A percentile compares a stretch with the other conserved stretches of the same genome.
Conservation (phyloP, 2,113 vertebrate species). For the Aix galericulata region DNA sequence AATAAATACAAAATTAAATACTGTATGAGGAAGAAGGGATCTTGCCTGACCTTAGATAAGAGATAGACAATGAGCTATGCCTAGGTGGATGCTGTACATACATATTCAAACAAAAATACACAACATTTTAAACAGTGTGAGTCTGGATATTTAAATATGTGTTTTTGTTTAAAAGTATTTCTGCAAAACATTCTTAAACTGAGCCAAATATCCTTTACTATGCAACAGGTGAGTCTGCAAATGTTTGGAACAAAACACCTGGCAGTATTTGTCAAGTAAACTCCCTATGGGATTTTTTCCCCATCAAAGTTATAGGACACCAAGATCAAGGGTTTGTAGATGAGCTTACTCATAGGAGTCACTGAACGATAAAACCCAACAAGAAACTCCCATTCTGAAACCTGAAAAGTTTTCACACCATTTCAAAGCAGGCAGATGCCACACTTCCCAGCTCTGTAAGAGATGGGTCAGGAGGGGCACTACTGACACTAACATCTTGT, state of each 20-base stretch:
- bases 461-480: not conserved
- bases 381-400: not conserved
- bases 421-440: too few relatives aligned
- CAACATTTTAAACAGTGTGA: not conserved
- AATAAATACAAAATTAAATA: not conserved
- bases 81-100: not conserved
- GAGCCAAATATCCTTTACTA: not conserved
- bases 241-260: not conserved
- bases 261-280: not conserved
- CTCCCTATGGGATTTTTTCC: not conserved
- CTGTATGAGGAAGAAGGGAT: not conserved
- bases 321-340: not conserved
- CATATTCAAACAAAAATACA: not conserved
- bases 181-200: not conserved
- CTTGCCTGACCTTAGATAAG: not conserved
- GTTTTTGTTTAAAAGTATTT: not conserved
- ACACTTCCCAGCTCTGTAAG: too few relatives aligned
- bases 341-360: not conserved
- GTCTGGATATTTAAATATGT: not conserved
- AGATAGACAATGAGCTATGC: not conserved
- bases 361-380: not conserved
- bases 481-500: too few relatives aligned
- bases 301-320: not conserved
- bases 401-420: not conserved
- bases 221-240: not conserved